Evolutionary conservation across 1,140 invertebrate genomes (phyloP), one percentile per base, ranked within the genome.

Genomic region (Drosophila elegans): DNA sequence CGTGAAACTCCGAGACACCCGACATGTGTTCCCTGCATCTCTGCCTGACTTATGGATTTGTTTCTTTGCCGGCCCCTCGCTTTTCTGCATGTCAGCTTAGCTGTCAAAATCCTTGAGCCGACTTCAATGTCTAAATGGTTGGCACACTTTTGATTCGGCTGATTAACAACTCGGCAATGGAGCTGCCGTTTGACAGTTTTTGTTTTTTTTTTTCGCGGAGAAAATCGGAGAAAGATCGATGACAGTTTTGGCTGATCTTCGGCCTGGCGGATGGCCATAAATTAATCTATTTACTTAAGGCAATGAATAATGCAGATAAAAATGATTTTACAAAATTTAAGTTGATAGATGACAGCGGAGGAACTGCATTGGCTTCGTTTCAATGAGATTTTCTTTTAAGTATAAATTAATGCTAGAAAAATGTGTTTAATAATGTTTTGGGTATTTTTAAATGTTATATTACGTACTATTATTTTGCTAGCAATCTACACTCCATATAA

Each of bases 81-180:
- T 29, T 61, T 86, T 64, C 60, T 68, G 66, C 84, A 86, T 76
- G 83, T 89, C 79, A 89, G 79, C 83, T 88, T 78, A 88, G 71
- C 83, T 86, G 83, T 86, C 79, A 86, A 83, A 86, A 83, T 86
- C 83, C 83, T 86, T 88, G 82, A 86, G 82, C 71, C 39, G 68
- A 66, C 57, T 71, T 52, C 82, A 86, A 78, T 71, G 76, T 78
- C 75, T 74, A 83, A 78, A 82, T 78, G 80, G 60, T 61, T 81
- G 61, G 46, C 59, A 53, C 68, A 62, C 45, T 74, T 62, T 63
- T 53, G 52, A 42, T 74, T 80, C 64, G 51, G 71, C 83, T 83
- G 83, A 88, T 88, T 86, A 88, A 71, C 68, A 71, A 73, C 67
- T 62, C 60, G 45, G 21, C 76, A 51, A 13, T 34, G 44, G 34